Evolutionary conservation across 2,113 vertebrate genomes (phyloP).

Genomic region (Centrocercus urophasianus): DNA sequence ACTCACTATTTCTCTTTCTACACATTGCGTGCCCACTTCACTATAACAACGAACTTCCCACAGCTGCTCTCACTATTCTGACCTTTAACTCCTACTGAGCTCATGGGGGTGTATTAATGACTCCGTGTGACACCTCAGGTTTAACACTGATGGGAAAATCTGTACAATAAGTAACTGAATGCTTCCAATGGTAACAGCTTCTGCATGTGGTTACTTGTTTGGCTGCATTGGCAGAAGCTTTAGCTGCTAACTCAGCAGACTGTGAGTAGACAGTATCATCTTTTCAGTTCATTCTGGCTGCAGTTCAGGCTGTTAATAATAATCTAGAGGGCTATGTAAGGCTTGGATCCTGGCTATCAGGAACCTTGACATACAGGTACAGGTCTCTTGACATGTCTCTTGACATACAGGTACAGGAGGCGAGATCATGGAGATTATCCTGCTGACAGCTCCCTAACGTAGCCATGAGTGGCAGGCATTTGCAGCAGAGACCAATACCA

Average conservation of each 20-base stretch:
- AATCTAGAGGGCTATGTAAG: constrained; percentile 23
- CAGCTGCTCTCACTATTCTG: not conserved
- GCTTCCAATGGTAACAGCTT: not conserved
- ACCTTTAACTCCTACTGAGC: not conserved
- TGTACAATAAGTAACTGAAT: not conserved
- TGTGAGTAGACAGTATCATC: constrained; percentile 46
- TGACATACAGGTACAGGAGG: not conserved
- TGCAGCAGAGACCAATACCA: accelerated
- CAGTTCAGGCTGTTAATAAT: constrained; percentile 47
- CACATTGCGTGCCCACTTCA: not conserved
- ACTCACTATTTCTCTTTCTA: not conserved
- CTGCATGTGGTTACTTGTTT: constrained; percentile 20
- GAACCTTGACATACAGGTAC: not conserved
- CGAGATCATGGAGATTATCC: not conserved
- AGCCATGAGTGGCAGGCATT: not conserved
- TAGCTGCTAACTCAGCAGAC: constrained; percentile 63
- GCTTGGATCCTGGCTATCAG: constrained; percentile 4
- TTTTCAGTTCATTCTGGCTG: constrained; percentile 31
- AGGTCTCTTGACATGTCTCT: not conserved
- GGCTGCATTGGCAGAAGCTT: constrained; percentile 15
- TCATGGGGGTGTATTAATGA: accelerated
- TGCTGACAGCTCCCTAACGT: constrained; percentile 10
- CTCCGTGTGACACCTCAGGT: not conserved
- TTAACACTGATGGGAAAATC: not conserved
- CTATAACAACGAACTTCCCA: not conserved